Evolutionary conservation across 2,888 invertebrate genomes (phyloP).

Genomic region (Spisula subtruncata): DNA sequence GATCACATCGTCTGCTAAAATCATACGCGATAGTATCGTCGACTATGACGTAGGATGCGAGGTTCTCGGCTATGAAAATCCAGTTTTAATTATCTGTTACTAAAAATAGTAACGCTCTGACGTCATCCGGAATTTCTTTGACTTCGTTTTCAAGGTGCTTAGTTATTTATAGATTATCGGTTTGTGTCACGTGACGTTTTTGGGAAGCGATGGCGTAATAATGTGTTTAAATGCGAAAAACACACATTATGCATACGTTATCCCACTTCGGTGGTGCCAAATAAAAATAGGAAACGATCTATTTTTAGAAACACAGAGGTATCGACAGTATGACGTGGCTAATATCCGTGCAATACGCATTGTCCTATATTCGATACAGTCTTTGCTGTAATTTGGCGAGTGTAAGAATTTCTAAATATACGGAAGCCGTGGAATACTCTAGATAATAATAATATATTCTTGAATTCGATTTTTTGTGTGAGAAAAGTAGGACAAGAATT

Average conservation of each 20-base stretch:
- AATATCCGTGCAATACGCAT: not conserved
- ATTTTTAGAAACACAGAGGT: not conserved
- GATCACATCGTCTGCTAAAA: constrained; percentile 33
- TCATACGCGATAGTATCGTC: constrained; percentile 55
- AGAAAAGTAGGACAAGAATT: not conserved
- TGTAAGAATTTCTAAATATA: too few relatives aligned
- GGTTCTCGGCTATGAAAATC: constrained; percentile 67
- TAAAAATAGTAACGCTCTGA: constrained; percentile 68
- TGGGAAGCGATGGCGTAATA: constrained; percentile 33
- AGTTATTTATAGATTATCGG: constrained; percentile 64
- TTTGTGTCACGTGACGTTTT: constrained; percentile 43
- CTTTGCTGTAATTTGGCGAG: not conserved
- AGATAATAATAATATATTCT: too few relatives aligned
- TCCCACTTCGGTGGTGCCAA: not conserved
- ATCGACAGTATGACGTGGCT: not conserved
- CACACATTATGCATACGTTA: constrained; percentile 35
- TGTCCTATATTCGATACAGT: not conserved
- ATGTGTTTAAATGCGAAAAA: constrained; percentile 31
- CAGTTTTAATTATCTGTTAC: constrained; percentile 71
- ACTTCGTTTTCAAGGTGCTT: constrained; percentile 63
- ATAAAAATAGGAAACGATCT: not conserved
- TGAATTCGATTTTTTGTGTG: not conserved
- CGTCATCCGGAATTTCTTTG: constrained; percentile 70
- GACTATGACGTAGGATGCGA: constrained; percentile 61
- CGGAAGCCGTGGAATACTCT: not conserved